Evolutionary conservation across 2,113 vertebrate genomes (phyloP).

Genomic region (Pipa parva): DNA sequence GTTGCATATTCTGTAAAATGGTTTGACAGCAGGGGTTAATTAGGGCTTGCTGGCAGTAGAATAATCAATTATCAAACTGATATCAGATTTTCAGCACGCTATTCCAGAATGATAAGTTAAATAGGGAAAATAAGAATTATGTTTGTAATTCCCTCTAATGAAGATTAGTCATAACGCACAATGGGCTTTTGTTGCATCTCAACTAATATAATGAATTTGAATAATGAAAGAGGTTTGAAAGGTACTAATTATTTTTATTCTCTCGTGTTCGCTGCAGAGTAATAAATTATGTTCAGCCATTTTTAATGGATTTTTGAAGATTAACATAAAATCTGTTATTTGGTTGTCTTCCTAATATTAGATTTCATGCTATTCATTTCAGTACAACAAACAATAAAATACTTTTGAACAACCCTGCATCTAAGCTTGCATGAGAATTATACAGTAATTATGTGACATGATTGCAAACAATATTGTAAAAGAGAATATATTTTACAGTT

Average conservation of each 20-base stretch:
- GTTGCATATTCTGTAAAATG: background rate
- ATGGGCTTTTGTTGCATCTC: slow-evolving; percentile 22
- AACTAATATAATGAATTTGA: slow-evolving; percentile 16
- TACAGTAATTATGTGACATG: slow-evolving; percentile 5
- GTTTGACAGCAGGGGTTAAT: slow-evolving; percentile 19
- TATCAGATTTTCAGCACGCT: slow-evolving; percentile 11
- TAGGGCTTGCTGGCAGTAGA: slow-evolving; percentile 4
- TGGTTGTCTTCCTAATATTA: slow-evolving; percentile 24
- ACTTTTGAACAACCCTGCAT: slow-evolving; percentile 1
- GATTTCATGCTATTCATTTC: slow-evolving; percentile 16
- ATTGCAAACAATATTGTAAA: slow-evolving; percentile 17
- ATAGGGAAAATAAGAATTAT: slow-evolving; percentile 19
- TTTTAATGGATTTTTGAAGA: slow-evolving; percentile 38
- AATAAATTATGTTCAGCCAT: slow-evolving; percentile 20
- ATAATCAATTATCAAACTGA: slow-evolving; percentile 27
- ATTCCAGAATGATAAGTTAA: slow-evolving; percentile 24
- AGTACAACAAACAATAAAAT: background rate
- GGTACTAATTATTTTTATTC: slow-evolving; percentile 39
- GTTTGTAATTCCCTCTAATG: slow-evolving; percentile 9
- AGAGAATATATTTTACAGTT: background rate
- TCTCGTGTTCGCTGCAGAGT: slow-evolving; percentile 11
- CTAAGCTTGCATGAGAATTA: background rate
- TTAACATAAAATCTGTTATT: slow-evolving; percentile 35
- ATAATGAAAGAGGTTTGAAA: slow-evolving; percentile 30
- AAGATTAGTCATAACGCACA: slow-evolving; percentile 31